Base-by-base conservation (phyloP, 2,113 vertebrate genomes). In the Thermophis baileyi region DNA sequence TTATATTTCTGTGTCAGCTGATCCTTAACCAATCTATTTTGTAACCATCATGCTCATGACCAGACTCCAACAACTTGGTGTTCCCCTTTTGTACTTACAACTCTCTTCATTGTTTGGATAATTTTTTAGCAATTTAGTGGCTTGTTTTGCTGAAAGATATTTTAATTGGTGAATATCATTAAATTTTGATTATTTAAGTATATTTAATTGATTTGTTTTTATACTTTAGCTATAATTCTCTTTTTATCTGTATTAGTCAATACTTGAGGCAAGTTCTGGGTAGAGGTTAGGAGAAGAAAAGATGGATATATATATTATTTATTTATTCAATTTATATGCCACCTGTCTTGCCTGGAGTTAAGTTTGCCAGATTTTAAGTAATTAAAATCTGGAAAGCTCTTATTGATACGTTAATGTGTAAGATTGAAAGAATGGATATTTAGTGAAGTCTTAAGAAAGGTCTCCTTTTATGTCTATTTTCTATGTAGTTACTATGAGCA, bases 11-110 rank as follows among this genome's bases (percentile, higher is more conserved):
- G 40, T 40, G 0, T 91, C 12, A 74, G 8, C 30, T 12, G 24
- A 2, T 18, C 3, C 40, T 63, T 5, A 0, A 24, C 4, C 8
- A 1, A 1, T 46, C 0, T 0, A 85, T 3, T 16, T 55, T 87
- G 40, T 40, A 44, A 18, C 3, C 6, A 25, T 40, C 60, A 27
- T 46, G 25, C 6, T 6, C 27, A 74, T 74, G 69, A 35, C n/a
- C n/a, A 74, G 69, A 40, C n/a, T 35, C 69, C 69, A 74, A 74
- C n/a, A 74, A 74, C n/a, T 20, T 74, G n/a, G 14, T 35, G 69
- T 20, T 18, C 69, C n/a, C n/a, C 69, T 35, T 74, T 35, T 74
- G 14, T 74, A 74, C n/a, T 74, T 40, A 74, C 69, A 40, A 18
- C 16, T 74, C 69, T 35, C n/a, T 35, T 74, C 40, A 74, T 74